A percentile compares a stretch with the other conserved stretches of the same genome.
phyloP scores from a whole-genome alignment of 2,888 invertebrate species.

The Ochropleura plecta region DNA sequence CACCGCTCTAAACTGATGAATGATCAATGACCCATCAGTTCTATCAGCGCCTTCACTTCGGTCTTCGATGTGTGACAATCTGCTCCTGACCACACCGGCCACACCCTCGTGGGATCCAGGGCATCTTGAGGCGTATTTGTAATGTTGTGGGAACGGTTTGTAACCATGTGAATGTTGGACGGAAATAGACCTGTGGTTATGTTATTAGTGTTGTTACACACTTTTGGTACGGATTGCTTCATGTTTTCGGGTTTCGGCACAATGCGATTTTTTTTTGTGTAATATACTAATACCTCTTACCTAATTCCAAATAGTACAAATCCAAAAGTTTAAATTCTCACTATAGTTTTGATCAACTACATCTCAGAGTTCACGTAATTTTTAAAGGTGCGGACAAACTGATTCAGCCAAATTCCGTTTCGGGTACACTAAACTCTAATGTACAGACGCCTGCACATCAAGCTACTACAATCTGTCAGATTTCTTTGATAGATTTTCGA shows the following conservation, averaged over 20 bases:
- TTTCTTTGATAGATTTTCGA: no score
- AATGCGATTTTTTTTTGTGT: background rate
- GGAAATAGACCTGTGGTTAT: constrained; percentile 28
- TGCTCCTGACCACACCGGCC: constrained; percentile 47
- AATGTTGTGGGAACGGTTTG: constrained; percentile 45
- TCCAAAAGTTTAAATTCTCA: no score
- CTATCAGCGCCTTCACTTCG: constrained; percentile 19
- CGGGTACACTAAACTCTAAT: no score
- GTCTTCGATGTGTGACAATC: constrained; percentile 36
- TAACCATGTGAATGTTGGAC: constrained; percentile 31
- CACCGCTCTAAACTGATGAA: constrained; percentile 29
- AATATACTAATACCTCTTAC: background rate
- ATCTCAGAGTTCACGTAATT: background rate
- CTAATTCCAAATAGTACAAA: background rate
- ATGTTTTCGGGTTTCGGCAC: background rate
- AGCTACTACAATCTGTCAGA: no score
- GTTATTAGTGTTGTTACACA: constrained; percentile 36
- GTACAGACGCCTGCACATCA: no score
- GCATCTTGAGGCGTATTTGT: constrained; percentile 35
- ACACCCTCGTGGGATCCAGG: constrained; percentile 61
- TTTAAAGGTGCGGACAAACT: no score
- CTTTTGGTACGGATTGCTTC: constrained; percentile 19
- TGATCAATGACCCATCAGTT: constrained; percentile 50
- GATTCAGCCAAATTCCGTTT: no score
- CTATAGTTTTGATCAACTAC: background rate